Evolutionary conservation across 37 sponge, comb jelly and placozoan genomes (phyloP).

Genomic region (Spongilla lacustris): DNA sequence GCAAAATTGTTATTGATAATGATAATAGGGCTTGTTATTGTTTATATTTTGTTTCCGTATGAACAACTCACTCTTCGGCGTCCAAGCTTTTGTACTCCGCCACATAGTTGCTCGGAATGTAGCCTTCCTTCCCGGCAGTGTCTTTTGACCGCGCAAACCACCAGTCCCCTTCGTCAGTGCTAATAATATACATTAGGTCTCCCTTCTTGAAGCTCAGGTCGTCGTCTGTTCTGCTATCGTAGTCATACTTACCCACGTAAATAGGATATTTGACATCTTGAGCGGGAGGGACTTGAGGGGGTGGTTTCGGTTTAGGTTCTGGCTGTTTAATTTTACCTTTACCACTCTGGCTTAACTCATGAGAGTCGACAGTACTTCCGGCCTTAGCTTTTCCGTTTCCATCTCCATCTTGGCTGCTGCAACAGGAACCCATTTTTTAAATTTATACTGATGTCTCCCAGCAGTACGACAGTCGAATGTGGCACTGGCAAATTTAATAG

Average conservation of each 20-base stretch:
- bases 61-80: conserved; percentile 92
- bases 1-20: neutral
- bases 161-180: conserved; percentile 95
- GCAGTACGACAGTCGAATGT: neutral
- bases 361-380: neutral
- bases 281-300: neutral
- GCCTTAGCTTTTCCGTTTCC: neutral
- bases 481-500: neutral
- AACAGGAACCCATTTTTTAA: neutral
- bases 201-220: conserved; percentile 93
- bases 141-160: conserved; percentile 89
- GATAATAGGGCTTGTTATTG: too few relatives aligned
- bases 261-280: conserved; percentile 48
- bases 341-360: neutral
- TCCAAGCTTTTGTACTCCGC: conserved; percentile 92
- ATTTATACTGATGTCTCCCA: neutral
- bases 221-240: conserved; percentile 90
- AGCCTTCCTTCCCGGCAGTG: conserved; percentile 88
- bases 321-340: neutral
- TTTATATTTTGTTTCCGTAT: neutral
- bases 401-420: neutral
- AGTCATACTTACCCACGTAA: conserved; percentile 96
- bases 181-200: conserved; percentile 89
- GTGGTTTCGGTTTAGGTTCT: neutral
- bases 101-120: conserved; percentile 96